Base-by-base conservation (phyloP, 2,797 vertebrate genomes). In the Premnoplex brunnescens region DNA sequence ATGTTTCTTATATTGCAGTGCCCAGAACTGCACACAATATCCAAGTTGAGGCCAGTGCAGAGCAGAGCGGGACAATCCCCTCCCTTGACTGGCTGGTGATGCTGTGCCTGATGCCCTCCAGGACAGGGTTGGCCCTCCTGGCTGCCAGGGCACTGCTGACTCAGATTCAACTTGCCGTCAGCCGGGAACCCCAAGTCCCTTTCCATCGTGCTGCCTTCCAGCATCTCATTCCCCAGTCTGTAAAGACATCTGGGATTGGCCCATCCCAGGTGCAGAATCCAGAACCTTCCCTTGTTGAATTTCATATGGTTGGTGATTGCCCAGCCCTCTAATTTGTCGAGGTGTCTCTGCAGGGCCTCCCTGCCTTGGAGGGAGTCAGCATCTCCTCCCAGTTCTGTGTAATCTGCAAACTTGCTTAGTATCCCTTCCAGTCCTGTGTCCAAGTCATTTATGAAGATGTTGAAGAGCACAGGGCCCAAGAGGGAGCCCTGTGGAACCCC, bases 11-110 rank as follows among this genome's bases (percentile, higher is more conserved):
- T 18, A n/a, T 24, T 64, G 62, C n/a, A 11, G 22, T 24, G 11
- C 22, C 30, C 30, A 6, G 26, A 44, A 44, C 22, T 24, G 30
- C 41, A 17, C 41, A 44, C 22, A 64, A 18, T 44, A 44, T 64
- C n/a, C 14, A 30, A 44, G 30, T 4, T 18, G 41, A 41, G 20
- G 20, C 30, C 14, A 63, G 41, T 18, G 15, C 41, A 64, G 41
- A 44, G 30, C 41, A 64, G 22, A 44, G 32, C 2, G 6, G 30
- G 22, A 44, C 30, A 64, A 44, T n/a, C 41, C 10, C 22, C 30
- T n/a, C 15, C 30, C 41, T 44, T 6, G 1, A n/a, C 11, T 1
- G 4, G 62, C 15, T 44, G 41, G 22, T 2, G 6, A 44, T n/a
- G 22, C 4, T 24, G 8, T 64, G 15, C 6, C 30, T 64, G 62